Conservation (phyloP, 2,888 invertebrate species). For the Nebria brevicollis region DNA sequence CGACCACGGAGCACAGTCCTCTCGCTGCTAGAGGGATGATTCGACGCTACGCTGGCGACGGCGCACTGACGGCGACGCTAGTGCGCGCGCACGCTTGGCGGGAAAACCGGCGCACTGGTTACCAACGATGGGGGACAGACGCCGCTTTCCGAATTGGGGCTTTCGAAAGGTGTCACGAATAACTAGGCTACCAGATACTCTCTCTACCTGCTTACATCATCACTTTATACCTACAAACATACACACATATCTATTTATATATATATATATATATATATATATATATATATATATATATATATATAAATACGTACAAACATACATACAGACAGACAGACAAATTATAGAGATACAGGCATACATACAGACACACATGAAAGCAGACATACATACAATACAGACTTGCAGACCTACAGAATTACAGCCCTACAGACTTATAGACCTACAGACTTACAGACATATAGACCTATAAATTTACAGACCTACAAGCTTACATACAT, state of each 20-base stretch:
- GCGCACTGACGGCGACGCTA: conserved; percentile 60
- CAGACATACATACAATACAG: no score
- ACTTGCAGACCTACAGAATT: no score
- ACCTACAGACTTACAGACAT: no score
- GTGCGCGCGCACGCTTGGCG: conserved; percentile 63
- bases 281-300: neutral
- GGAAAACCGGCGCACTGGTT: conserved; percentile 54
- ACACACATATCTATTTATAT: neutral
- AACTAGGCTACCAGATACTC: neutral
- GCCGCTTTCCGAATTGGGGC: neutral
- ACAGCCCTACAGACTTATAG: no score
- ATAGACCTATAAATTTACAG: no score
- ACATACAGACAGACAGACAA: no score
- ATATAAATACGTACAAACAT: no score
- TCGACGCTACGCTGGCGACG: conserved; percentile 35
- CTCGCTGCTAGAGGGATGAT: conserved; percentile 23
- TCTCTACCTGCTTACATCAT: neutral
- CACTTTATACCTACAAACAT: neutral
- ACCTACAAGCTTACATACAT: no score
- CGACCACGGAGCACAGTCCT: conserved; percentile 22
- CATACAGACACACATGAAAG: no score
- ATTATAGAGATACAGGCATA: no score
- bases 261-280: neutral
- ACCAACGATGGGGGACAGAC: neutral
- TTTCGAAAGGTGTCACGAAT: neutral